Percentiles rank a stretch among this genome's conserved stretches.
These are phyloP conservation scores for Cladorhizidae sp. DNA, from an alignment of 37 sponge, comb jelly and placozoan genomes.

Conservation along the genomic window DNA sequence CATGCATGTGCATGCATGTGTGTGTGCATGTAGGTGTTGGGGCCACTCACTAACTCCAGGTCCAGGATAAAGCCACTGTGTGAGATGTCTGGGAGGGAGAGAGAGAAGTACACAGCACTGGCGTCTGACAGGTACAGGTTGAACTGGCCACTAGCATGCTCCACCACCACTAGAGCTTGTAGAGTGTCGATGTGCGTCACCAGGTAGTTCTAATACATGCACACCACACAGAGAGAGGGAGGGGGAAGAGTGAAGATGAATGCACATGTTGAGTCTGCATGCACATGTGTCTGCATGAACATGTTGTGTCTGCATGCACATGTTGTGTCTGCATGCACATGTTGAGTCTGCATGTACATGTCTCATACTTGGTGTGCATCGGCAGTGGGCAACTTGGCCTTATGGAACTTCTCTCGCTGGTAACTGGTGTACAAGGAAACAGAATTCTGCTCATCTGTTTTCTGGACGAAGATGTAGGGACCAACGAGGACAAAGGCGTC, in stretches of 20 bases:
- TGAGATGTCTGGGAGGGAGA: constrained; percentile 54
- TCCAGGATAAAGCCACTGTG: constrained; percentile 14
- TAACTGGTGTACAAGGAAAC: constrained; percentile 39
- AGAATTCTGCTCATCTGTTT: neutral
- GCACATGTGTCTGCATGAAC: too few species aligned
- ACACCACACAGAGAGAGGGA: neutral
- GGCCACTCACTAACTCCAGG: constrained; percentile 32
- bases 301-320: too few species aligned
- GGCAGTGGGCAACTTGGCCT: constrained; percentile 34
- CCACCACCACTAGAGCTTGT: constrained; percentile 69
- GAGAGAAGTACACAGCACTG: constrained; percentile 65
- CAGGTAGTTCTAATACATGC: constrained; percentile 35
- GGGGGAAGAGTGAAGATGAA: neutral
- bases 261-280: too few species aligned
- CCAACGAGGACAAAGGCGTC: constrained; percentile 46
- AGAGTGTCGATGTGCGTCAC: constrained; percentile 32
- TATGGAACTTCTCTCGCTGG: constrained; percentile 29
- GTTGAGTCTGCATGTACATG: too few species aligned
- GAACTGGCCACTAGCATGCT: constrained; percentile 34
- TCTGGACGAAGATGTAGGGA: constrained; percentile 67
- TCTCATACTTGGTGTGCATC: constrained; percentile 38
- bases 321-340: too few species aligned
- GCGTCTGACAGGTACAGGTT: constrained; percentile 80
- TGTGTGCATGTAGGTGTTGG: neutral
- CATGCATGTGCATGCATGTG: too few species aligned